Percentiles rank a stretch among this genome's conserved stretches.
Evolutionary conservation across 1,140 invertebrate genomes (phyloP).

Genomic region (Drosophila parvula): DNA sequence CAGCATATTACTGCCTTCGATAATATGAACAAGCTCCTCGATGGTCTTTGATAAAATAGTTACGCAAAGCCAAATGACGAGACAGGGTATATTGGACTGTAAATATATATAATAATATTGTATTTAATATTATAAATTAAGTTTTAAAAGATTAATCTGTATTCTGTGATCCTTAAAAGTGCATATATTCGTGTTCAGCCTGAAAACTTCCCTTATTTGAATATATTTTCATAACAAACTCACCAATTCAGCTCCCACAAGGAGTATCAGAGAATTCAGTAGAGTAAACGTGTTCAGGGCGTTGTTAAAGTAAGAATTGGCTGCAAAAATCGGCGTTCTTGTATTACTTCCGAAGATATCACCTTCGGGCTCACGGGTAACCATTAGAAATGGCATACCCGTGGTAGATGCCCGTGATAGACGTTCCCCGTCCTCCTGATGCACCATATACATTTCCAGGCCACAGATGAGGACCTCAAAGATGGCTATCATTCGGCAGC

Average conservation of each 20-base stretch:
- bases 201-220: too few relatives aligned
- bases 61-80: conserved; percentile 43
- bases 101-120: rapidly evolving
- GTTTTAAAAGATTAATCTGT: too few relatives aligned
- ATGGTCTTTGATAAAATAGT: background rate
- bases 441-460: conserved; percentile 11
- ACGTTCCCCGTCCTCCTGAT: background rate
- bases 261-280: conserved; percentile 18
- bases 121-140: too few relatives aligned
- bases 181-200: too few relatives aligned
- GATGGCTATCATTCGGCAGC: conserved; percentile 55
- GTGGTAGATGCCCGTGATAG: background rate
- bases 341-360: background rate
- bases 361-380: conserved; percentile 1
- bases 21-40: background rate
- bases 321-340: background rate
- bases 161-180: too few relatives aligned
- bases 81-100: conserved; percentile 36
- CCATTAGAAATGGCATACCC: background rate
- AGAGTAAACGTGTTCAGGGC: conserved; percentile 10
- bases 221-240: background rate
- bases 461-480: conserved; percentile 22
- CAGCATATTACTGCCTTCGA: conserved; percentile 10
- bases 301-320: background rate
- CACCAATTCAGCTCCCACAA: conserved; percentile 36